Conservation (phyloP, 2,888 invertebrate genomes). For the Crossocerus cetratus region DNA sequence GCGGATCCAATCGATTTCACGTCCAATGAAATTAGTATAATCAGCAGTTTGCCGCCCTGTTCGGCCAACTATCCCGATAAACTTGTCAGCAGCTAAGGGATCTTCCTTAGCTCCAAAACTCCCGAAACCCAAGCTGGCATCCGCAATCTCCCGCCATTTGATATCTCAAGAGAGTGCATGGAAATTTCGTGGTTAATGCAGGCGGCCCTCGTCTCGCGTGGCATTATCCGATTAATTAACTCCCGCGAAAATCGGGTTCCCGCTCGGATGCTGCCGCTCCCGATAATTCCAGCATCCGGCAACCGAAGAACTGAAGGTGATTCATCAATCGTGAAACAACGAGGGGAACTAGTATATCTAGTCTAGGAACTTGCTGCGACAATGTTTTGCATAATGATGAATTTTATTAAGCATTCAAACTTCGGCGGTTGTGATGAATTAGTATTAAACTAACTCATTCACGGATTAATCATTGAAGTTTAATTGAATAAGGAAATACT, state of each 20-base stretch:
- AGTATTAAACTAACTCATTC: too few relatives aligned
- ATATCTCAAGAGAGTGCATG: background rate
- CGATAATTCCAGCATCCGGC: background rate
- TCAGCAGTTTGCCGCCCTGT: background rate
- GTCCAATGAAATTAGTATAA: conserved; percentile 10
- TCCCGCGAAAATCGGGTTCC: background rate
- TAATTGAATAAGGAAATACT: too few relatives aligned
- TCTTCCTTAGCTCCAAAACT: conserved; percentile 3
- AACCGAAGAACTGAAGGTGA: background rate
- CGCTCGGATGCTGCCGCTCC: too few relatives aligned
- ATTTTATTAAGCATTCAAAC: too few relatives aligned
- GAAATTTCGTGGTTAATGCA: conserved; percentile 10
- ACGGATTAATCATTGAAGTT: too few relatives aligned
- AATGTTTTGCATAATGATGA: too few relatives aligned
- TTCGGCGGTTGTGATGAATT: too few relatives aligned
- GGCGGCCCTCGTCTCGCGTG: background rate
- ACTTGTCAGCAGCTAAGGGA: conserved; percentile 5
- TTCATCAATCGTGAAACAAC: too few relatives aligned
- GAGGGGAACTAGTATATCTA: too few relatives aligned
- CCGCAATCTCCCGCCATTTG: background rate
- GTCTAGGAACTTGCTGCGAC: too few relatives aligned
- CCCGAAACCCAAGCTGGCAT: background rate
- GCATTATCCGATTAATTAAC: conserved; percentile 13
- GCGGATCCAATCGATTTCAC: too few relatives aligned
- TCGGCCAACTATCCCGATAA: conserved; percentile 9